Evolutionary conservation across 2,797 vertebrate genomes (phyloP).

Genomic region (Cottoperca gobio): DNA sequence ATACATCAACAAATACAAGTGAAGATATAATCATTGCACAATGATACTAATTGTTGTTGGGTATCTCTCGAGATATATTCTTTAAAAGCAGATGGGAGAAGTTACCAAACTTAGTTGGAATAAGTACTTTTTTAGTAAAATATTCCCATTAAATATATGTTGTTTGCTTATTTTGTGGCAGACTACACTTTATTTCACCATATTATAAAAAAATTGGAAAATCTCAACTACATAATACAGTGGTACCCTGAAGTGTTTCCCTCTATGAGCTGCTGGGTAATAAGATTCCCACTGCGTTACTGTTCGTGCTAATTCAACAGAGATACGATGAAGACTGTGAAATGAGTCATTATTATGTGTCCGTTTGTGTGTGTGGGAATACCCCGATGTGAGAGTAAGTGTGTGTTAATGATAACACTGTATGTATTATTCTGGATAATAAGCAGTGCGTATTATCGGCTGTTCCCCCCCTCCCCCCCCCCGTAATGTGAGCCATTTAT

Average conservation of each 20-base stretch:
- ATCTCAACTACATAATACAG: neutral
- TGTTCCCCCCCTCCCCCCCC: no score
- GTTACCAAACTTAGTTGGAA: neutral
- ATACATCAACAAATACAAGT: neutral
- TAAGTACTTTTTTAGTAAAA: neutral
- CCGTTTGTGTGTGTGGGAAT: conserved; percentile 19
- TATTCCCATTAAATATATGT: neutral
- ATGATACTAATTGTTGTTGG: neutral
- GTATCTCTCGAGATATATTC: neutral
- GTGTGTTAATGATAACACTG: conserved; percentile 49
- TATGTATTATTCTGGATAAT: conserved; percentile 53
- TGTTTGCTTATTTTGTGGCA: conserved; percentile 9
- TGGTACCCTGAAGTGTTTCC: conserved; percentile 3
- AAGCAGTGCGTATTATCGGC: conserved; percentile 35
- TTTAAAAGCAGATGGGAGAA: neutral
- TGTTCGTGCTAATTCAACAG: conserved; percentile 39
- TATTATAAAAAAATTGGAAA: conserved; percentile 11
- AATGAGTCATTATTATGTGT: conserved; percentile 55
- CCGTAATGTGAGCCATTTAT: conserved; percentile 45
- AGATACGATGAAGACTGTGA: conserved; percentile 65
- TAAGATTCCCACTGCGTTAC: conserved; percentile 39
- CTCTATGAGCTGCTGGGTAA: conserved; percentile 22
- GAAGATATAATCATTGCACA: neutral
- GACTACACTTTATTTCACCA: neutral
- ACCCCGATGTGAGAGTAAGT: conserved; percentile 7